Evolutionary conservation across 1,140 invertebrate species (phyloP).

Genomic region (Octopus bimaculoides): DNA sequence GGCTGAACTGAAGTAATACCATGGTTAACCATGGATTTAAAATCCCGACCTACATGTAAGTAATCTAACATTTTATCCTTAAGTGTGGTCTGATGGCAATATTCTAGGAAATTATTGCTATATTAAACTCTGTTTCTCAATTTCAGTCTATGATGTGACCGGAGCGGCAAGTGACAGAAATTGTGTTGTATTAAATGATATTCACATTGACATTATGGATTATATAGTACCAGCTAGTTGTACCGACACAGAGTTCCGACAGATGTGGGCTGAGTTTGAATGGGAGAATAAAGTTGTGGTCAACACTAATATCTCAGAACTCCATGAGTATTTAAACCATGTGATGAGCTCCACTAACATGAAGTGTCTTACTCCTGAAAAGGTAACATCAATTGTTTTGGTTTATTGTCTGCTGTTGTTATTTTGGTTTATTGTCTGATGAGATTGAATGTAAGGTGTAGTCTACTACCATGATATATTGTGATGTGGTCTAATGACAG

Average conservation of each 20-base stretch:
- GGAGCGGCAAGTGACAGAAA: conserved; percentile 91
- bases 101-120: too few relatives aligned
- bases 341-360: conserved; percentile 95
- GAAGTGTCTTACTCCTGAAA: conserved; percentile 90
- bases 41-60: too few relatives aligned
- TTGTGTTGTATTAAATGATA: conserved; percentile 97
- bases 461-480: too few relatives aligned
- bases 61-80: too few relatives aligned
- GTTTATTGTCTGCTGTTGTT: too few relatives aligned
- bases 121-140: background rate
- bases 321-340: conserved; percentile 90
- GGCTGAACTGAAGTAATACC: too few relatives aligned
- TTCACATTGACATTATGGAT: conserved; percentile 99
- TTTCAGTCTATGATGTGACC: conserved; percentile 87
- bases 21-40: too few relatives aligned
- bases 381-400: conserved; percentile 50
- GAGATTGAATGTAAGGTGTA: too few relatives aligned
- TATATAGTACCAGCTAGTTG: conserved; percentile 98
- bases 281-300: conserved; percentile 99
- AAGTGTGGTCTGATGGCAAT: too few relatives aligned
- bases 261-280: conserved; percentile 99
- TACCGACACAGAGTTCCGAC: conserved; percentile 91
- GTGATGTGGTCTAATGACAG: too few relatives aligned
- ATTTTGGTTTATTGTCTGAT: too few relatives aligned
- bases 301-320: conserved; percentile 88